Evolutionary conservation across 2,888 invertebrate species (phyloP).

Genomic region (Chalcosyrphus nemorum): DNA sequence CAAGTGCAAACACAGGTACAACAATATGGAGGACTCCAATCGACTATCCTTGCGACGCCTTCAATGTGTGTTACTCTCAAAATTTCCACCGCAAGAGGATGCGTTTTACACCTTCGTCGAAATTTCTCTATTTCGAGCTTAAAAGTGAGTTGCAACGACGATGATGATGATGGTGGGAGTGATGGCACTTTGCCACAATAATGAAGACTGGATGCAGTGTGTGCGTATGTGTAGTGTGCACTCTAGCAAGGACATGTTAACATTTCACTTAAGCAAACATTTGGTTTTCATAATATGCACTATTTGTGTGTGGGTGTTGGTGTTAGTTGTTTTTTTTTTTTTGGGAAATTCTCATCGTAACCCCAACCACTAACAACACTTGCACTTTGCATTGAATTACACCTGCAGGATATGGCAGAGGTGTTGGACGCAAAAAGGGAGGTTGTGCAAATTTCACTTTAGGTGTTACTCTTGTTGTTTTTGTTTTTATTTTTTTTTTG

Average conservation of each 20-base stretch:
- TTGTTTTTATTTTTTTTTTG: background rate
- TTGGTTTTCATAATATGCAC: slow-evolving; percentile 15
- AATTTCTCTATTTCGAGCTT: slow-evolving; percentile 44
- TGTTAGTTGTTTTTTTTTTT: background rate
- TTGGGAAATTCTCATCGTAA: slow-evolving; percentile 32
- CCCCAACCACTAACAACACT: background rate
- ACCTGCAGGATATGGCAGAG: background rate
- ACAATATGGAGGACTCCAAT: background rate
- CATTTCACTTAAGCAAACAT: slow-evolving; percentile 64
- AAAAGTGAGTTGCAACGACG: slow-evolving; percentile 10
- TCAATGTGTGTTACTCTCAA: slow-evolving; percentile 21
- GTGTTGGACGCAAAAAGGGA: background rate
- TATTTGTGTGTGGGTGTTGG: background rate
- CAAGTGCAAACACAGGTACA: background rate
- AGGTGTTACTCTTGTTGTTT: slow-evolving; percentile 2
- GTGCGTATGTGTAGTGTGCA: background rate
- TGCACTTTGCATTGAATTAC: background rate
- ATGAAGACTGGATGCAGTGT: background rate
- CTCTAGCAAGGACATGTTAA: slow-evolving; percentile 54
- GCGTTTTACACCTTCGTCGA: slow-evolving; percentile 6
- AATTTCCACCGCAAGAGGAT: slow-evolving; percentile 36
- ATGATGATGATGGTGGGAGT: slow-evolving; percentile 17
- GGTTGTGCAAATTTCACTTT: slow-evolving; percentile 10
- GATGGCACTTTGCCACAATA: slow-evolving; percentile 10
- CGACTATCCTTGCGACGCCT: background rate